phyloP scores from a whole-genome alignment of 2,888 invertebrate genomes.

The Barypeithes pellucidus region DNA sequence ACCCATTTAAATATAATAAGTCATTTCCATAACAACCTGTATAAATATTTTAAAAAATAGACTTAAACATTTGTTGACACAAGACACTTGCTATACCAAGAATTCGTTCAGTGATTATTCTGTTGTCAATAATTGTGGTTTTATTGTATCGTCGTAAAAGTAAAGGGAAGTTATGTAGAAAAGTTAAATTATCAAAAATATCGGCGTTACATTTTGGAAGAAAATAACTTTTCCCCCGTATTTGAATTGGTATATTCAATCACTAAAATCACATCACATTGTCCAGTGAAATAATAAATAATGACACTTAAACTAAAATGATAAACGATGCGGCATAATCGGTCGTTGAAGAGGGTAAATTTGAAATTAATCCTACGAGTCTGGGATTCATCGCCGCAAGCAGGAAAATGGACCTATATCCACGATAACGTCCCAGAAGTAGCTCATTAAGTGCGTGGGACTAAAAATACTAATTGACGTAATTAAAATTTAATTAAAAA shows the following conservation, averaged over 20 bases:
- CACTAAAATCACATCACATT: not conserved
- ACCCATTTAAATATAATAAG: too few relatives aligned
- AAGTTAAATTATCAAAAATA: too few relatives aligned
- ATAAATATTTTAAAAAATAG: too few relatives aligned
- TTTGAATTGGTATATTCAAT: not conserved
- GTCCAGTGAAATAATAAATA: slow-evolving; percentile 10
- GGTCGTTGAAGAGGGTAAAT: slow-evolving; percentile 53
- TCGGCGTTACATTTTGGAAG: too few relatives aligned
- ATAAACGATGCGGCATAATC: slow-evolving; percentile 48
- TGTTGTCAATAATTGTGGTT: too few relatives aligned
- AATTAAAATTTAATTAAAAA: slow-evolving; percentile 48
- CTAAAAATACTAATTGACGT: slow-evolving; percentile 45
- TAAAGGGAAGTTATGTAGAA: too few relatives aligned
- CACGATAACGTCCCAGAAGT: slow-evolving; percentile 41
- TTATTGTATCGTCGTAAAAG: too few relatives aligned
- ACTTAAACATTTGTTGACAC: too few relatives aligned
- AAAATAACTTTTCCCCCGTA: too few relatives aligned
- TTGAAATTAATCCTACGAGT: slow-evolving; percentile 50
- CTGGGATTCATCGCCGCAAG: slow-evolving; percentile 42
- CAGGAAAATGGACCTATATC: slow-evolving; percentile 31
- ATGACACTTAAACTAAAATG: slow-evolving; percentile 42
- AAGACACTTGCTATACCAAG: too few relatives aligned
- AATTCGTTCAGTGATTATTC: too few relatives aligned
- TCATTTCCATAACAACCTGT: too few relatives aligned
- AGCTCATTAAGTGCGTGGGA: slow-evolving; percentile 45